Evolutionary conservation across 2,797 vertebrate species (phyloP).

Genomic region (Margarornis squamiger): DNA sequence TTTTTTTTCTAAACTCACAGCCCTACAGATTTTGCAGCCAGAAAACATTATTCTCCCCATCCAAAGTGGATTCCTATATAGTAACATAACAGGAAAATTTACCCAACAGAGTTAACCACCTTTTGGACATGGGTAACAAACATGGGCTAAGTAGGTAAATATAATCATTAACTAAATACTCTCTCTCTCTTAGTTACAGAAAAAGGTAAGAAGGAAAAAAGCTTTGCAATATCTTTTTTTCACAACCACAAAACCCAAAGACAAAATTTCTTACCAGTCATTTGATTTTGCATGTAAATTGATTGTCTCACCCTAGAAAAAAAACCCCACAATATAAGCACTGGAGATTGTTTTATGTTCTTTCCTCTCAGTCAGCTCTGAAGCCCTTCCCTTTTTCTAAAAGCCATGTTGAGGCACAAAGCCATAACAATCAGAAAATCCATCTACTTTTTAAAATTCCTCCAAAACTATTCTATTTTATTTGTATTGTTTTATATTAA

Average conservation of each 20-base stretch:
- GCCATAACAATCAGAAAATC: neutral
- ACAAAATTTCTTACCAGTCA: constrained; percentile 61
- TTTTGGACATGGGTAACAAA: neutral
- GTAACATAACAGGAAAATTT: neutral
- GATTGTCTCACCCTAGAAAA: constrained; percentile 46
- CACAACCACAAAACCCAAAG: neutral
- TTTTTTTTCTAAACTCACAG: neutral
- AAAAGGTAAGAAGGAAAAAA: neutral
- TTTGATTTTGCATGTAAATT: constrained; percentile 54
- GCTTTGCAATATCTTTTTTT: neutral
- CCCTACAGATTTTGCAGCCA: neutral
- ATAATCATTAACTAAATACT: neutral
- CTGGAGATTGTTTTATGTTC: neutral
- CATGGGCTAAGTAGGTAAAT: neutral
- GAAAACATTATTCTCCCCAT: neutral
- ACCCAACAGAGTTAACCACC: neutral
- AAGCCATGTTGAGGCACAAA: neutral
- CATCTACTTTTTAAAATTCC: neutral
- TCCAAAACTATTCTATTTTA: neutral
- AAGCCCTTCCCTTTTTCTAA: neutral
- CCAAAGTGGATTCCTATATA: neutral
- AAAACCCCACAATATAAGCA: neutral
- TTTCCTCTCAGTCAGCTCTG: neutral
- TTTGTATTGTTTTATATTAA: neutral
- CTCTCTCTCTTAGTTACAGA: neutral